Evolutionary conservation across 2,113 vertebrate species (phyloP).

Genomic region (Orientallactaga bullata): DNA sequence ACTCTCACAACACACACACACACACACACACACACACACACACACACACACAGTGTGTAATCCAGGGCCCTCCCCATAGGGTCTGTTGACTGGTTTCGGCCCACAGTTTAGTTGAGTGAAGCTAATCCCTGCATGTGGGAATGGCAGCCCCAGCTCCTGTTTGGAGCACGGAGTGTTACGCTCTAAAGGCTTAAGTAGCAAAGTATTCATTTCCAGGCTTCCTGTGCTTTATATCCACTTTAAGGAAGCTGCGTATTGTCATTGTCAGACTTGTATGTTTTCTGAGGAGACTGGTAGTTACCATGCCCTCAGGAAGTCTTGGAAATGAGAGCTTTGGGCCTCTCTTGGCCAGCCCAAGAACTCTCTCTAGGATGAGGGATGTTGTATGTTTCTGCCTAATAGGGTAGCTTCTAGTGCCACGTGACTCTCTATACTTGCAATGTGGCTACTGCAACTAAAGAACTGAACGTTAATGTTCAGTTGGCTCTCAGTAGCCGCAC

Average conservation of each 20-base stretch:
- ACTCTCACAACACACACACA: not conserved
- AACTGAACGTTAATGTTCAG: not conserved
- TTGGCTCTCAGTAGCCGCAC: not conserved
- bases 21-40: too few relatives aligned
- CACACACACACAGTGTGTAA: not conserved
- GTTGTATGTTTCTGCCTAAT: not conserved
- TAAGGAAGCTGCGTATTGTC: not conserved
- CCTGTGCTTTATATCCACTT: not conserved
- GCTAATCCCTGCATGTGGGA: not conserved
- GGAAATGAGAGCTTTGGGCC: not conserved
- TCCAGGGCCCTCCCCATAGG: not conserved
- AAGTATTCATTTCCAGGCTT: not conserved
- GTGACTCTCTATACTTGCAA: not conserved
- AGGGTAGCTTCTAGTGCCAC: not conserved
- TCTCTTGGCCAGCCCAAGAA: not conserved
- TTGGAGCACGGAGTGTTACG: not conserved
- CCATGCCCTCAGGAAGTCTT: not conserved
- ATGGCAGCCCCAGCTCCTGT: not conserved
- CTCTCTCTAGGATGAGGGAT: not conserved
- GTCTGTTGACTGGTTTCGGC: not conserved
- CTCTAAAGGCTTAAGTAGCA: not conserved
- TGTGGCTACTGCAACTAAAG: not conserved
- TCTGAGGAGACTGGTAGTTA: not conserved
- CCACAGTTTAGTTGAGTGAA: not conserved
- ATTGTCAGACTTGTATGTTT: conserved; percentile 9